Evolutionary conservation across 2,888 invertebrate species (phyloP).

Genomic region (Luperina testacea): DNA sequence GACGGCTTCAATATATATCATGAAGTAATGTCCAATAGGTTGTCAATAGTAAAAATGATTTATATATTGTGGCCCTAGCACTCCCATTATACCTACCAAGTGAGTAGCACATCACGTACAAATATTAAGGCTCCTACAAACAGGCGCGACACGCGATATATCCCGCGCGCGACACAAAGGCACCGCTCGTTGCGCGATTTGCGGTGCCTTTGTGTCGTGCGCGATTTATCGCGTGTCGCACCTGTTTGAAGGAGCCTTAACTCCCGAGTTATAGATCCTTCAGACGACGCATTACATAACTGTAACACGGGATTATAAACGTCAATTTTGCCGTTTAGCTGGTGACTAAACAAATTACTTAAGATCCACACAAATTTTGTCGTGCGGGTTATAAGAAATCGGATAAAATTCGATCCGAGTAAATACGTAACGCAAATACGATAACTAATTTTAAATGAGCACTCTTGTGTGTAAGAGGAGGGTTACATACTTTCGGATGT

Average conservation of each 20-base stretch:
- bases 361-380: neutral
- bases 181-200: too few species aligned
- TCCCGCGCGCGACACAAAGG: too few species aligned
- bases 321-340: neutral
- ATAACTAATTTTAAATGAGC: neutral
- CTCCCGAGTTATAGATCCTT: neutral
- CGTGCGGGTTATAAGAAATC: neutral
- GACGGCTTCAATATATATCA: conserved; percentile 3
- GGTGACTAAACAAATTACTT: neutral
- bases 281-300: neutral
- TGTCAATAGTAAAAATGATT: conserved; percentile 15
- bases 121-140: too few species aligned
- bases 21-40: conserved; percentile 11
- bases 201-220: too few species aligned
- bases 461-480: neutral
- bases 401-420: neutral
- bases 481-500: neutral
- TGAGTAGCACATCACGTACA: neutral
- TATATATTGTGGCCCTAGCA: neutral
- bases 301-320: neutral
- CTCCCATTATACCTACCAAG: neutral
- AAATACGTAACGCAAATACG: neutral
- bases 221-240: too few species aligned
- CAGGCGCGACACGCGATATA: too few species aligned
- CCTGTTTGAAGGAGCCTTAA: neutral